A percentile compares a stretch with the other conserved stretches of the same genome.
These are phyloP conservation scores for Ecdyonurus torrentis DNA, from an alignment of 2,888 invertebrate species.

Conservation along the genomic window DNA sequence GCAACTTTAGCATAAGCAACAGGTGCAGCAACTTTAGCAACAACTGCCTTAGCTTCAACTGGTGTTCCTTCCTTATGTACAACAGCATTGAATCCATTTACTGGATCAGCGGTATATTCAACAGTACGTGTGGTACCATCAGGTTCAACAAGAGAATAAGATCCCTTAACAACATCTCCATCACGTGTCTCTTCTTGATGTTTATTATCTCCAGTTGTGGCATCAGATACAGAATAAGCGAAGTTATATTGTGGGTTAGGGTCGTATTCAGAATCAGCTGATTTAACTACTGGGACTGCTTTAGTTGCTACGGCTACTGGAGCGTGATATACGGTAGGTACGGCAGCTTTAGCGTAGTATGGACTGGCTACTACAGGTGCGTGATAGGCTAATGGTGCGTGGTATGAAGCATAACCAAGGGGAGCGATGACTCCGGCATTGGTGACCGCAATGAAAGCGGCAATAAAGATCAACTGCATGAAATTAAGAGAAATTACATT, in stretches of 20 bases:
- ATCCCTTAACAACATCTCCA: conserved; percentile 9
- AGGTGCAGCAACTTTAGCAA: not conserved
- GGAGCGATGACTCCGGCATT: conserved; percentile 2
- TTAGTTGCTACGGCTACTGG: too few relatives aligned
- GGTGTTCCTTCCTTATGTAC: conserved; percentile 10
- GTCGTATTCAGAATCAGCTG: conserved; percentile 7
- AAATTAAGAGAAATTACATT: too few relatives aligned
- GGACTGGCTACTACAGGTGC: not conserved
- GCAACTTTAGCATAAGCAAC: not conserved
- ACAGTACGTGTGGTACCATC: conserved; percentile 9
- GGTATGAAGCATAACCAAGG: not conserved
- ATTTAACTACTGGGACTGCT: not conserved
- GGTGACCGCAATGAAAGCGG: conserved; percentile 5
- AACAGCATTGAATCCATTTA: conserved; percentile 10
- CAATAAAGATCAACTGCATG: conserved; percentile 2
- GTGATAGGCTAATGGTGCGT: conserved; percentile 3
- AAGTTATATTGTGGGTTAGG: conserved; percentile 9
- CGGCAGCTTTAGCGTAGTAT: not conserved
- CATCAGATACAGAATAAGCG: conserved; percentile 7
- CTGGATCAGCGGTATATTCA: conserved; percentile 8
- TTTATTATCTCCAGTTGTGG: conserved; percentile 7
- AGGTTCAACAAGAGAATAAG: conserved; percentile 5
- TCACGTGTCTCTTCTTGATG: conserved; percentile 7
- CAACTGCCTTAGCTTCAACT: conserved; percentile 9
- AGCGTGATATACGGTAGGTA: not conserved